These are phyloP conservation scores for Betta splendens DNA, from an alignment of 2,797 vertebrate species.

Conservation along the genomic window DNA sequence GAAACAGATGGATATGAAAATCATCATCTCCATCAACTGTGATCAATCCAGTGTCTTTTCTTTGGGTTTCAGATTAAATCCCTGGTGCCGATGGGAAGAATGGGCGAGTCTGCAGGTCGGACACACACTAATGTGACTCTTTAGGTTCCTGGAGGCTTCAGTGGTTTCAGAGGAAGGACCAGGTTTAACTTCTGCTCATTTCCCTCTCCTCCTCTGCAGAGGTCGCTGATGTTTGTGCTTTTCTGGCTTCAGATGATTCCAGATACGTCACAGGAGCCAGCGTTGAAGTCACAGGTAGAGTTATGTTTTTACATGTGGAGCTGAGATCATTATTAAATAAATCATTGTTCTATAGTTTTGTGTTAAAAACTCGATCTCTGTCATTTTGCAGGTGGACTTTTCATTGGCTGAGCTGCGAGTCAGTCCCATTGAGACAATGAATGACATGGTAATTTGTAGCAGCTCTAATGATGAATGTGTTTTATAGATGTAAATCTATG, in stretches of 20 bases:
- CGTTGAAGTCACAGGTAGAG: slow-evolving; percentile 91
- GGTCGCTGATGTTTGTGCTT: slow-evolving; percentile 88
- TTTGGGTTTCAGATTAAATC: slow-evolving; percentile 76
- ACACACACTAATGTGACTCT: neutral
- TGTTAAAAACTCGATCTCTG: neutral
- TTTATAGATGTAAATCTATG: slow-evolving; percentile 1
- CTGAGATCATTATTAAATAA: too few species aligned
- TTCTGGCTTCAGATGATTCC: slow-evolving; percentile 90
- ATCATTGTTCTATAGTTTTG: too few species aligned
- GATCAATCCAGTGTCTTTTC: too few species aligned
- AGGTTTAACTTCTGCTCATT: too few species aligned
- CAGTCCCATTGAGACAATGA: neutral
- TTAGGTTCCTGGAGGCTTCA: neutral
- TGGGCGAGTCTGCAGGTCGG: slow-evolving; percentile 85
- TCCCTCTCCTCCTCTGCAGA: slow-evolving; percentile 71
- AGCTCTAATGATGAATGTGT: neutral
- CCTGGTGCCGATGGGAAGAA: slow-evolving; percentile 83
- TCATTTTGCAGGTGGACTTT: slow-evolving; percentile 77
- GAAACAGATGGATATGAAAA: too few species aligned
- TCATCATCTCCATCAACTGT: too few species aligned
- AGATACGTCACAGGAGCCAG: slow-evolving; percentile 88
- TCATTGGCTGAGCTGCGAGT: slow-evolving; percentile 72
- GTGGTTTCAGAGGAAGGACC: too few species aligned
- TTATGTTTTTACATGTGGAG: too few species aligned
- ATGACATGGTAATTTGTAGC: neutral